Base-by-base conservation (phyloP, 37 sponge, comb jelly and placozoan genomes). In the Cladorhizidae sp. region DNA sequence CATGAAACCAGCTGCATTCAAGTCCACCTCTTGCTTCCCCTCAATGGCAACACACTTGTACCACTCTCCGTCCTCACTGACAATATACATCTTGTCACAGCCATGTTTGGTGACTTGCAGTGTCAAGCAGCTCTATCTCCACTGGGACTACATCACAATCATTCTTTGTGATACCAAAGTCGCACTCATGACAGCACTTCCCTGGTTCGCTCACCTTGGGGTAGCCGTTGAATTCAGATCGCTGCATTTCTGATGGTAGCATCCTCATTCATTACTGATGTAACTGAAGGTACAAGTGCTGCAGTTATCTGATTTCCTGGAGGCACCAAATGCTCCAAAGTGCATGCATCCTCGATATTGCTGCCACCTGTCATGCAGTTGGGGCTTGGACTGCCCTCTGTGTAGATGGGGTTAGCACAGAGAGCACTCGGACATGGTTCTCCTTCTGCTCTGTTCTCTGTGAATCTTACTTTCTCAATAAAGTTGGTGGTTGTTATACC, bases 251-350 rank as follows among this genome's bases (percentile, higher is more conserved):
- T 52, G 33, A 9, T 52, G 20, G 2, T 63, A 36, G 67, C 83
- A 83, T 8, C 18, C 0, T 11, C 64, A 65, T 28, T 36, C n/a
- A 5, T 55, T 50, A 9, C 25, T 6, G 3, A 1, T n/a, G 41
- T 75, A 83, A 3, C 75, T 54, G 67, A n/a, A n/a, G n/a, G n/a
- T n/a, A n/a, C 83, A 83, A 3, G 64, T 18, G 15, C 75, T 83
- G 75, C 83, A 83, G 23, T 62, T 62, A 28, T 83, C 83, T 39
- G 83, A 75, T 12, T 37, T n/a, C 83, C 83, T 74, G 31, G 25
- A 29, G 9, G 73, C n/a, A n/a, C n/a, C 82, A 43, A 74, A 54
- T 25, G 55, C 38, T 12, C 75, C 75, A 38, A 32, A 83, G 54
- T 74, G 75, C 42, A 83, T 75, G 40, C 83, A 83, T 39, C 83